Evolutionary conservation across 2,888 invertebrate species (phyloP), one percentile per base, ranked within the genome.

Genomic region (Magallana nippona): DNA sequence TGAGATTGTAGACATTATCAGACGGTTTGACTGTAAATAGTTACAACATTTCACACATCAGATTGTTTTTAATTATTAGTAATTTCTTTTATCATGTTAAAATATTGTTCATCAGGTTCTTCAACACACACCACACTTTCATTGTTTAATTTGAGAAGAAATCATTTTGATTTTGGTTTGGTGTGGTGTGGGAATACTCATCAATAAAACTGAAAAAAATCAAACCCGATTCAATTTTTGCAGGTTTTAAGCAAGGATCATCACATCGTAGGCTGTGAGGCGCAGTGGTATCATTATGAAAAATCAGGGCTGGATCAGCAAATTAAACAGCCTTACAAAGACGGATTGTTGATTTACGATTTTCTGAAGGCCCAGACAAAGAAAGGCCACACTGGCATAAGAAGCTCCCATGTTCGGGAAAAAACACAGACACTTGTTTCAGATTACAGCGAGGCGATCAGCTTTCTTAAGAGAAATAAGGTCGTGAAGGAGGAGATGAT

Each of bases 331-430:
- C 86, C 85, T 15, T 83, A 89, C 32, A 87, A 86, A 79, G 92
- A 93, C 82, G 91, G 91, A n/a, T 85, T 93, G 15, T 81, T 89
- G 62, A 90, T 93, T 27, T 93, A 93, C 57, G 91, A 91, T 81
- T 90, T 87, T n/a, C 86, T 93, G 22, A 93, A 93, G 84, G 82
- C 81, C 10, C 88, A 91, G 19, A 90, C 91, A 10, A 83, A 87
- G 19, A 78, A 88, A 32, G 92, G 93, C 0, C 91, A 93, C 85
- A 92, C 91, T 32, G 91, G 86, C 56, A 63, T 87, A 22, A 83
- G 82, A 10, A 86, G 86, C 27, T 82, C 82, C 15, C 86, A 84
- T 57, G 81, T 86, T 8, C 86, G 88, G 58, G 63, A 83, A 82
- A 85, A 82, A 44, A 83, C 87, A n/a, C 55, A 83, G 77, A 82